A percentile compares a stretch with the other conserved stretches of the same genome.
phyloP scores from a whole-genome alignment of 2,797 vertebrate genomes.

The Scolopax bukidnonensis region DNA sequence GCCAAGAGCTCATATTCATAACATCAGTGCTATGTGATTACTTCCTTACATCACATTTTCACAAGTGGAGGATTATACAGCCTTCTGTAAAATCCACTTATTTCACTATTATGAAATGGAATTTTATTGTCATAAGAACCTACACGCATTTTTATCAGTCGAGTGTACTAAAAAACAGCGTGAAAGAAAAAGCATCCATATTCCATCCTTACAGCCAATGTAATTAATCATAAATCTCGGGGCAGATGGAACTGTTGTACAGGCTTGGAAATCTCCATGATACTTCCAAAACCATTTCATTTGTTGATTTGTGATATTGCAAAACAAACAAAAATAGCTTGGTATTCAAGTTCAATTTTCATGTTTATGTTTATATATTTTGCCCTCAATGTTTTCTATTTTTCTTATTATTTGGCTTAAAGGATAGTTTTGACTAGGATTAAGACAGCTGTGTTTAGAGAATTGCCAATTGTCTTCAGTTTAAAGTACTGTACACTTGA shows the following conservation, averaged over 20 bases:
- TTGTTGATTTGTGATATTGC: not conserved
- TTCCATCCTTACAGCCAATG: not conserved
- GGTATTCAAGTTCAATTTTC: not conserved
- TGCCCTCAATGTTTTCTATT: constrained; percentile 21
- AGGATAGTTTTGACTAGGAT: not conserved
- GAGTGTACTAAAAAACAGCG: not conserved
- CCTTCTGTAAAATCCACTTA: not conserved
- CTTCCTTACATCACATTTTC: not conserved
- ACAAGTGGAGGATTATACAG: not conserved
- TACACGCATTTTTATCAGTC: not conserved
- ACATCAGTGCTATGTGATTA: not conserved
- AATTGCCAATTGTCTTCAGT: not conserved
- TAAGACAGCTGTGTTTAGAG: constrained; percentile 62
- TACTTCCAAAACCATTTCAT: not conserved
- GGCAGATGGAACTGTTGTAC: constrained; percentile 15
- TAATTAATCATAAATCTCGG: constrained; percentile 12
- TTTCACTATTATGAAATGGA: not conserved
- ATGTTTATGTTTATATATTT: constrained; percentile 48
- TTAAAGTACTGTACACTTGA: not conserved
- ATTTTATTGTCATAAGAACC: not conserved
- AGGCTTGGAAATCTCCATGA: not conserved
- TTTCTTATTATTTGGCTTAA: constrained; percentile 53
- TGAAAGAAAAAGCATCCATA: not conserved
- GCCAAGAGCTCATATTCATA: constrained; percentile 37
- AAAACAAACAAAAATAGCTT: constrained; percentile 5